A percentile compares a stretch with the other conserved stretches of the same genome.
Evolutionary conservation across 2,888 invertebrate species (phyloP).

Genomic region (Vesta saturnalis): DNA sequence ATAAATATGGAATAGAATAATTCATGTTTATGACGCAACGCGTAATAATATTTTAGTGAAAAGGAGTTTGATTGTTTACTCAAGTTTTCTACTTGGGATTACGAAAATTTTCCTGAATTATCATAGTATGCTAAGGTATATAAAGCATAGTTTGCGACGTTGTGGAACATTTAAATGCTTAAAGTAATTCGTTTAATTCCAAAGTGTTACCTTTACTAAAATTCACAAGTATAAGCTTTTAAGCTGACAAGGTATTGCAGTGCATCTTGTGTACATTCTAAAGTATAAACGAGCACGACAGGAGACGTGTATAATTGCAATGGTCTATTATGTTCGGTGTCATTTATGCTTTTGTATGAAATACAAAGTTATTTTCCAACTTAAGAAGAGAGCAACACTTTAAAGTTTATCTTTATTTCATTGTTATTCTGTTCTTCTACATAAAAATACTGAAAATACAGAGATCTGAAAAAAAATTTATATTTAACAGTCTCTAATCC

Average conservation of each 20-base stretch:
- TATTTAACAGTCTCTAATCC: too few species aligned
- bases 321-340: too few species aligned
- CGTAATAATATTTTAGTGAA: not conserved
- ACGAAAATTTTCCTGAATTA: not conserved
- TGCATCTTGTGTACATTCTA: not conserved
- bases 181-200: not conserved
- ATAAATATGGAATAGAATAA: not conserved
- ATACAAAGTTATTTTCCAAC: too few species aligned
- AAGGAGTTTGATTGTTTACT: not conserved
- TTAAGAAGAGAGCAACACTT: too few species aligned
- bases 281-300: constrained; percentile 1
- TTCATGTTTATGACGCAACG: not conserved
- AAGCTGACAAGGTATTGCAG: not conserved
- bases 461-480: too few species aligned
- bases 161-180: not conserved
- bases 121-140: too few species aligned
- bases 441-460: too few species aligned
- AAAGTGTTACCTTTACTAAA: constrained; percentile 1
- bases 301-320: not conserved
- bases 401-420: too few species aligned
- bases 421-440: too few species aligned
- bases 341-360: too few species aligned
- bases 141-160: not conserved
- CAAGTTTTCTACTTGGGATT: not conserved
- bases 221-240: not conserved